These are phyloP conservation scores for Diplodus sargus DNA, from an alignment of 2,797 vertebrate species.

Conservation along the genomic window DNA sequence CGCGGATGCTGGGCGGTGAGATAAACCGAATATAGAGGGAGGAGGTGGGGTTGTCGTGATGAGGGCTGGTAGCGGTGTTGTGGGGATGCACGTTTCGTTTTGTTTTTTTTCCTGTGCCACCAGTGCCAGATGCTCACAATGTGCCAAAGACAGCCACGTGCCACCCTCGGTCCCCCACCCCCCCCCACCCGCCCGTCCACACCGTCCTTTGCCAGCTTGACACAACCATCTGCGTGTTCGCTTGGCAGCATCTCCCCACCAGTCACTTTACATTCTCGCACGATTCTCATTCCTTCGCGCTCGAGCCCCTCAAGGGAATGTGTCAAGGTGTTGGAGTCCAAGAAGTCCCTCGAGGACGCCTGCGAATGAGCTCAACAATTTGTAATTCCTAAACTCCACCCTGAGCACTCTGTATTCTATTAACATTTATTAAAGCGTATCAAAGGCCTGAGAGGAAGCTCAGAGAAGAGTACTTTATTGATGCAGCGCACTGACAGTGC, in stretches of 20 bases:
- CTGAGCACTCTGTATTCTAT: conserved; percentile 61
- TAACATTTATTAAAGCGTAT: conserved; percentile 68
- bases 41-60: conserved; percentile 18
- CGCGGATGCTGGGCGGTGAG: conserved; percentile 68
- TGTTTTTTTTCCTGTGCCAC: conserved; percentile 30
- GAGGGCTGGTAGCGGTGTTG: conserved; percentile 28
- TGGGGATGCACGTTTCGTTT: conserved; percentile 34
- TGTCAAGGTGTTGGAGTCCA: conserved; percentile 66
- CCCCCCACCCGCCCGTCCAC: conserved; percentile 12
- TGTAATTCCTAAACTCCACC: conserved; percentile 66
- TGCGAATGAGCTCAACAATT: conserved; percentile 59
- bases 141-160: conserved; percentile 68
- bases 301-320: conserved; percentile 53
- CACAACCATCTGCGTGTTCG: conserved; percentile 76
- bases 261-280: conserved; percentile 71
- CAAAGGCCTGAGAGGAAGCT: conserved; percentile 48
- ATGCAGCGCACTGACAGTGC: conserved; percentile 19
- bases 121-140: conserved; percentile 73
- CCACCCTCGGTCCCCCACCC: conserved; percentile 17
- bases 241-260: conserved; percentile 71
- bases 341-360: conserved; percentile 56
- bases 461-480: conserved; percentile 38
- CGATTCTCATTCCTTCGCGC: conserved; percentile 50
- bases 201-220: conserved; percentile 70
- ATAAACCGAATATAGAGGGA: conserved; percentile 70